Evolutionary conservation across 2,113 vertebrate species (phyloP).

Genomic region (Malurus melanocephalus): DNA sequence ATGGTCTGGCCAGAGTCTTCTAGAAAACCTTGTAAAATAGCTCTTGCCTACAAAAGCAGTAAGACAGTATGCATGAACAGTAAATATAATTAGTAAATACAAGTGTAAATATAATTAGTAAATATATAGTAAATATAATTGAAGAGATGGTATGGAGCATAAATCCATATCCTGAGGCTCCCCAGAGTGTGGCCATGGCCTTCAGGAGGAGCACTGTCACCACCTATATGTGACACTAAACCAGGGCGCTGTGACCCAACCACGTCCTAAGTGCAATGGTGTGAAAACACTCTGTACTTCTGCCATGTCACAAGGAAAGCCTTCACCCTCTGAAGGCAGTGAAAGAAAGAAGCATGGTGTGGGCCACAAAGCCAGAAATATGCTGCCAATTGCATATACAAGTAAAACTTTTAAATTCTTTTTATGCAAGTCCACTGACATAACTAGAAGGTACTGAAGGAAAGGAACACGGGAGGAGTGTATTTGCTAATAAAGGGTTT

Average conservation of each 20-base stretch:
- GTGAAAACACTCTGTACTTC: not conserved
- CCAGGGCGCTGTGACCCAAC: not conserved
- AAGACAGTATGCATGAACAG: not conserved
- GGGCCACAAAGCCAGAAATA: slow-evolving; percentile 10
- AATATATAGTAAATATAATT: not conserved
- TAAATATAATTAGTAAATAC: not conserved
- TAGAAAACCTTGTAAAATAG: slow-evolving; percentile 75
- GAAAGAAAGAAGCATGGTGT: not conserved
- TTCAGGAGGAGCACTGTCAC: slow-evolving; percentile 3
- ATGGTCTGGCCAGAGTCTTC: slow-evolving; percentile 70
- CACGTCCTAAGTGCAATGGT: not conserved
- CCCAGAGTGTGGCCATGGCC: not conserved
- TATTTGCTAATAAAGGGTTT: not conserved
- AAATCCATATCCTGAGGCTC: not conserved
- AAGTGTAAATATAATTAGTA: not conserved
- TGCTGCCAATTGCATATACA: slow-evolving; percentile 14
- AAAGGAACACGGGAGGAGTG: not conserved
- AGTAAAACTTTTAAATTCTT: slow-evolving; percentile 50
- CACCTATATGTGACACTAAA: not conserved
- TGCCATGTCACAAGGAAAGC: not conserved
- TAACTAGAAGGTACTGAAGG: not conserved
- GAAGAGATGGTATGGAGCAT: not conserved
- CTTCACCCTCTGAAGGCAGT: not conserved
- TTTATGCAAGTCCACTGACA: not conserved
- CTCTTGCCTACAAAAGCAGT: slow-evolving; percentile 60